Evolutionary conservation across 2,888 invertebrate species (phyloP).

Genomic region (Parochlus steinenii): DNA sequence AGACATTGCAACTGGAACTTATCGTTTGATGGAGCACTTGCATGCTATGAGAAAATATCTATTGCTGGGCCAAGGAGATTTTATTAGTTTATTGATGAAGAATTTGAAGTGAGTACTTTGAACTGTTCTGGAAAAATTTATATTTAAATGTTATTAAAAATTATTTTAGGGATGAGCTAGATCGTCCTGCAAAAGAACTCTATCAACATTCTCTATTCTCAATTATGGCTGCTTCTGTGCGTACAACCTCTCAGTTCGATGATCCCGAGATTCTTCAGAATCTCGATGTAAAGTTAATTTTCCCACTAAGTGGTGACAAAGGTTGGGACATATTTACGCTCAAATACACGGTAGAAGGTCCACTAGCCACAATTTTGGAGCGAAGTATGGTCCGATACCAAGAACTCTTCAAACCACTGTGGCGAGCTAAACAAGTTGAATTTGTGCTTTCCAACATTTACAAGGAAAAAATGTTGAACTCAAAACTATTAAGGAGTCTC

Average conservation of each 20-base stretch:
- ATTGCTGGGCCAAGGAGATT: constrained; percentile 89
- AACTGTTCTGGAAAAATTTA: constrained; percentile 1
- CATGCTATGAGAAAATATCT: constrained; percentile 81
- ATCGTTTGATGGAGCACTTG: constrained; percentile 78
- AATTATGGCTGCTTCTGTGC: constrained; percentile 68
- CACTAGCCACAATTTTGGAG: constrained; percentile 29
- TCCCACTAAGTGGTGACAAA: constrained; percentile 25
- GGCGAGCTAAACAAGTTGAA: constrained; percentile 31
- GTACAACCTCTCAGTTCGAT: constrained; percentile 86
- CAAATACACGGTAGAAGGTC: constrained; percentile 28
- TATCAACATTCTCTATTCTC: constrained; percentile 78
- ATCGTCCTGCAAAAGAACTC: constrained; percentile 69
- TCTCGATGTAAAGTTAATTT: constrained; percentile 61
- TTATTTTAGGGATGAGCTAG: constrained; percentile 58
- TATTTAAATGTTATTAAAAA: constrained; percentile 7
- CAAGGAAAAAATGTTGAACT: constrained; percentile 25
- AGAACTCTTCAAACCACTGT: constrained; percentile 27
- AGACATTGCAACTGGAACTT: constrained; percentile 70
- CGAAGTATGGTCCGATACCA: constrained; percentile 28
- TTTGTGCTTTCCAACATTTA: constrained; percentile 29
- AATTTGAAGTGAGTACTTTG: constrained; percentile 50
- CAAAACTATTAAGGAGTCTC: constrained; percentile 3
- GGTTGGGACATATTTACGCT: constrained; percentile 26
- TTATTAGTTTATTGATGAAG: constrained; percentile 85
- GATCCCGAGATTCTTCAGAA: constrained; percentile 78